These are phyloP conservation scores for Drosophila demipolita DNA, from an alignment of 2,888 invertebrate species.

Conservation along the genomic window DNA sequence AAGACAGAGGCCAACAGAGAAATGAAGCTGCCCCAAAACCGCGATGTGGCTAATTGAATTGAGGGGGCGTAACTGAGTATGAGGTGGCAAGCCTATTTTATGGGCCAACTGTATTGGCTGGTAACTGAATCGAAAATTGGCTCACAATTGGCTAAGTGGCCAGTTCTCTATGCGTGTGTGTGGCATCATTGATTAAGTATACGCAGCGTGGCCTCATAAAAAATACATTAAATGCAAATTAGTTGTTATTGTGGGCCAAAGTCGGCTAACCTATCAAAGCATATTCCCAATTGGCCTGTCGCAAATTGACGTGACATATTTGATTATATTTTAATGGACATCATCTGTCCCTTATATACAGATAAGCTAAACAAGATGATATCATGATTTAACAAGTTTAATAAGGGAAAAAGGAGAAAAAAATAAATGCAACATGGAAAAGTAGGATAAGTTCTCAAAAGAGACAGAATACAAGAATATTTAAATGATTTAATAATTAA, in stretches of 20 bases:
- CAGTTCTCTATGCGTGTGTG: background rate
- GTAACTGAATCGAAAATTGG: conserved; percentile 29
- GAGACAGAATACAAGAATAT: background rate
- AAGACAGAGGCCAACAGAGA: conserved; percentile 5
- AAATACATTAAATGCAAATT: conserved; percentile 47
- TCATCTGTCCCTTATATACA: background rate
- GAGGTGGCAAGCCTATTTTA: conserved; percentile 27
- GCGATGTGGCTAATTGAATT: conserved; percentile 52
- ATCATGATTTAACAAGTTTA: background rate
- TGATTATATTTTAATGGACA: conserved; percentile 34
- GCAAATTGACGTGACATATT: conserved; percentile 36
- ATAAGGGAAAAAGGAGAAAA: background rate
- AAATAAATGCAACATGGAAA: background rate
- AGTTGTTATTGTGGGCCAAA: conserved; percentile 29
- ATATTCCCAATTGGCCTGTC: conserved; percentile 8
- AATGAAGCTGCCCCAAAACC: conserved; percentile 9
- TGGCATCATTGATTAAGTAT: conserved; percentile 44
- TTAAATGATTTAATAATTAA: background rate
- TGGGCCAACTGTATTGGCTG: conserved; percentile 29
- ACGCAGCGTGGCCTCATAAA: conserved; percentile 42
- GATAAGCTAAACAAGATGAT: conserved; percentile 6
- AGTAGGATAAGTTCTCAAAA: background rate
- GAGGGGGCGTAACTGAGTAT: conserved; percentile 30
- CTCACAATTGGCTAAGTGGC: conserved; percentile 36
- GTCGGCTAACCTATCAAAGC: conserved; percentile 22